Evolutionary conservation across 2,888 invertebrate genomes (phyloP).

Genomic region (Scaeva pyrastri): DNA sequence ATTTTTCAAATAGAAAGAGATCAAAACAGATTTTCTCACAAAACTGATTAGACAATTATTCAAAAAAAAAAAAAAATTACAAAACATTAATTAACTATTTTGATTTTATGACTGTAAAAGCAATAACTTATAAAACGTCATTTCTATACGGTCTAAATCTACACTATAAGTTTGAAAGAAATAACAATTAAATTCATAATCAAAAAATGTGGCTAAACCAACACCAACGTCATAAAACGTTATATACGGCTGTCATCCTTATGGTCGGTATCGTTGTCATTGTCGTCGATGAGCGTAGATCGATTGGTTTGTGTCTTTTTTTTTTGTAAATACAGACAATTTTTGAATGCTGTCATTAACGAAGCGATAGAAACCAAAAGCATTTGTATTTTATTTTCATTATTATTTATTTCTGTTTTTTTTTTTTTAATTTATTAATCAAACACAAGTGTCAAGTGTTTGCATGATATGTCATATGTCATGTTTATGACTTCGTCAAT

Average conservation of each 20-base stretch:
- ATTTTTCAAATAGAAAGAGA: too few relatives aligned
- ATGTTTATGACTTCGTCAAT: conserved; percentile 11
- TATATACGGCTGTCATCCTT: not conserved
- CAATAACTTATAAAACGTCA: not conserved
- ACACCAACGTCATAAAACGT: conserved; percentile 22
- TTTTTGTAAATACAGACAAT: not conserved
- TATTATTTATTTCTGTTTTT: too few relatives aligned
- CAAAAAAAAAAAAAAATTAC: too few relatives aligned
- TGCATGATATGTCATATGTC: conserved; percentile 33
- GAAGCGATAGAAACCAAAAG: conserved; percentile 10
- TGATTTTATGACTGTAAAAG: too few relatives aligned
- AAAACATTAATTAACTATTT: too few relatives aligned
- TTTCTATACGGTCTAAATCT: conserved; percentile 30
- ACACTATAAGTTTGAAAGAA: conserved; percentile 37
- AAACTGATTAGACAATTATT: too few relatives aligned
- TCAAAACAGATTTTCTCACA: too few relatives aligned
- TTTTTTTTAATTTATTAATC: conserved; percentile 38
- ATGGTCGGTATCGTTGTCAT: not conserved
- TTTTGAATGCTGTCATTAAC: conserved; percentile 27
- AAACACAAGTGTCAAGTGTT: conserved; percentile 64
- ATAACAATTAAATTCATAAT: conserved; percentile 47
- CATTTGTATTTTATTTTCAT: conserved; percentile 4
- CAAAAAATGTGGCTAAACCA: conserved; percentile 21
- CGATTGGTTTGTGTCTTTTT: not conserved
- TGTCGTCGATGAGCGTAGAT: not conserved